Conservation (phyloP, 1,140 invertebrate species). For the Apis laboriosa region DNA sequence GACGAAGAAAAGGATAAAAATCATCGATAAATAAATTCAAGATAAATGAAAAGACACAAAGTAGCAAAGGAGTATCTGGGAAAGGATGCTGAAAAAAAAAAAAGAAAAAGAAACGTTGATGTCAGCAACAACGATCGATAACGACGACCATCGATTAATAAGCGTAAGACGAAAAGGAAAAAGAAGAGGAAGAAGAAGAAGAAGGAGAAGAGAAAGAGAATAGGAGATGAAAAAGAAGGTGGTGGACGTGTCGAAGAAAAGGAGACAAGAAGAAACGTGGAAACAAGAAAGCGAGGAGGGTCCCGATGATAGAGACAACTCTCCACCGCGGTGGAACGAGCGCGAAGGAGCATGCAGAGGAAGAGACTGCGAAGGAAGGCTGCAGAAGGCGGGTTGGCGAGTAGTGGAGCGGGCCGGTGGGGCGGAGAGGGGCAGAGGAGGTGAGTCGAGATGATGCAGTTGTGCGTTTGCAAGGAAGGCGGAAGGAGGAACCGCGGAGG, state of each 20-base stretch:
- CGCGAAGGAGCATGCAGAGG: slow-evolving; percentile 39
- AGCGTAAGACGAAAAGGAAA: slow-evolving; percentile 36
- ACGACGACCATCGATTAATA: slow-evolving; percentile 51
- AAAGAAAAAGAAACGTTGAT: too few relatives aligned
- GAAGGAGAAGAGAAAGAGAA: slow-evolving; percentile 35
- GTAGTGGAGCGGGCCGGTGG: slow-evolving; percentile 48
- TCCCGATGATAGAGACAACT: slow-evolving; percentile 42
- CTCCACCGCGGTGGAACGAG: slow-evolving; percentile 7
- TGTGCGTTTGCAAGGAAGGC: slow-evolving; percentile 81
- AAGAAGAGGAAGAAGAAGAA: neutral
- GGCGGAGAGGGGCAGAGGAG: slow-evolving; percentile 53
- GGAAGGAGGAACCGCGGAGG: slow-evolving; percentile 81
- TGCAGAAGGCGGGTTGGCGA: slow-evolving; percentile 32
- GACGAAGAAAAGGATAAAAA: too few relatives aligned
- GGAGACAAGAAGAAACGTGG: slow-evolving; percentile 20
- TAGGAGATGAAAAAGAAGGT: neutral
- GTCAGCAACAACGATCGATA: slow-evolving; percentile 27
- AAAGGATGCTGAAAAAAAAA: too few relatives aligned
- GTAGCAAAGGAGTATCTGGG: too few relatives aligned
- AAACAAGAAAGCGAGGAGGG: slow-evolving; percentile 15
- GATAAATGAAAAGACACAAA: too few relatives aligned
- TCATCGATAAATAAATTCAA: too few relatives aligned
- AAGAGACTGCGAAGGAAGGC: slow-evolving; percentile 37
- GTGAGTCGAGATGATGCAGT: slow-evolving; percentile 78
- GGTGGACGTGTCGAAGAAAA: neutral